Evolutionary conservation across 2,113 vertebrate genomes (phyloP).

Genomic region (Dromiciops gliroides): DNA sequence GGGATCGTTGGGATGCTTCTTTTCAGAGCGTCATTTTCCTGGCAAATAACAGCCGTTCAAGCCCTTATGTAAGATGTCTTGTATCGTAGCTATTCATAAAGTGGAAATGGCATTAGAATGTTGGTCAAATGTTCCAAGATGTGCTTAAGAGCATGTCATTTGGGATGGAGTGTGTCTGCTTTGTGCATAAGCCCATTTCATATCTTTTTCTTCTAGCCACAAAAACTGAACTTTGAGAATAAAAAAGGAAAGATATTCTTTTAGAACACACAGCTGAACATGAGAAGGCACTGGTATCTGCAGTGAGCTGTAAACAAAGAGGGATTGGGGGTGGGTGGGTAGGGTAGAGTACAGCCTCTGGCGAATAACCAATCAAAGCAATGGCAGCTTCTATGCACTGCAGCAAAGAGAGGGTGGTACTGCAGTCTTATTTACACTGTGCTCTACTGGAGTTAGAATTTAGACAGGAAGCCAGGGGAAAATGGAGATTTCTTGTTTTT

Average conservation of each 20-base stretch:
- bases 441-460: not conserved
- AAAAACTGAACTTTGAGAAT: slow-evolving; percentile 18
- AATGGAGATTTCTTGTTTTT: slow-evolving; percentile 4
- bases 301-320: slow-evolving; percentile 28
- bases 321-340: not conserved
- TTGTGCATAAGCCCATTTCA: not conserved
- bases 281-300: slow-evolving; percentile 34
- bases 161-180: not conserved
- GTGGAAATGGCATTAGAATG: not conserved
- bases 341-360: slow-evolving; percentile 1
- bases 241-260: slow-evolving; percentile 11
- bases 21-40: not conserved
- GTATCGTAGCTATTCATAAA: not conserved
- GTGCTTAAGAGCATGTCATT: not conserved
- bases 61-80: not conserved
- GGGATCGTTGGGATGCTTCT: not conserved
- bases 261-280: slow-evolving; percentile 6
- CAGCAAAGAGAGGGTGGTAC: slow-evolving; percentile 24
- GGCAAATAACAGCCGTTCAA: not conserved
- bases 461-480: slow-evolving; percentile 3
- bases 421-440: slow-evolving; percentile 23
- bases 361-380: slow-evolving; percentile 12
- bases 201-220: not conserved
- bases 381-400: not conserved
- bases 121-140: not conserved